Evolutionary conservation across 2,888 invertebrate genomes (phyloP).

Genomic region (Ectemnius continuus): DNA sequence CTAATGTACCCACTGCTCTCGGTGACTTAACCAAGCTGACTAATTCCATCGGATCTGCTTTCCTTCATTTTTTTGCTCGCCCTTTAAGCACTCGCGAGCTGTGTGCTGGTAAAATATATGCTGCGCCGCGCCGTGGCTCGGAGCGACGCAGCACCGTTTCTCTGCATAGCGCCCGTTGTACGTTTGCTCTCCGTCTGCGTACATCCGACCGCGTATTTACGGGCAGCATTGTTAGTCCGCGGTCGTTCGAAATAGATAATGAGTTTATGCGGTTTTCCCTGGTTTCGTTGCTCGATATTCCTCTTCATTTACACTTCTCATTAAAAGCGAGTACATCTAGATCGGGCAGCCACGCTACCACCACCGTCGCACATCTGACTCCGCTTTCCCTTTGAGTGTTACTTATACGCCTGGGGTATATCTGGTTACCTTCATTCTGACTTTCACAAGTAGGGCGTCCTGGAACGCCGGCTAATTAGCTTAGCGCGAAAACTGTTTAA

Average conservation of each 20-base stretch:
- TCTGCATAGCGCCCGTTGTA: no score
- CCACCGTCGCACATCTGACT: background rate
- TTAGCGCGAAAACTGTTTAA: slow-evolving; percentile 3
- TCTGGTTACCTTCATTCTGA: background rate
- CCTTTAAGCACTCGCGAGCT: slow-evolving; percentile 18
- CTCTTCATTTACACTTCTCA: slow-evolving; percentile 1
- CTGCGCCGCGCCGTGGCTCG: background rate
- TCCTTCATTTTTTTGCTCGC: slow-evolving; percentile 47
- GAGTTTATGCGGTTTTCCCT: background rate
- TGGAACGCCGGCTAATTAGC: slow-evolving; percentile 6
- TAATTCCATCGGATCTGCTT: slow-evolving; percentile 65
- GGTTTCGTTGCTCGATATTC: slow-evolving; percentile 5
- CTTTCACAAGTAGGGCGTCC: background rate
- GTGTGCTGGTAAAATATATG: background rate
- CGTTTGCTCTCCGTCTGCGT: slow-evolving; percentile 1
- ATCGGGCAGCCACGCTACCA: background rate
- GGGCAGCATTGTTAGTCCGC: slow-evolving; percentile 9
- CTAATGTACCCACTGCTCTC: slow-evolving; percentile 50
- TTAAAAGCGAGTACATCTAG: background rate
- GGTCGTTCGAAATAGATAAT: slow-evolving; percentile 7
- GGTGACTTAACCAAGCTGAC: slow-evolving; percentile 55
- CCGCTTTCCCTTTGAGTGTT: background rate
- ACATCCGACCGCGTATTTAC: slow-evolving; percentile 7
- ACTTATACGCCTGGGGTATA: background rate
- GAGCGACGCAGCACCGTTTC: background rate